Evolutionary conservation across 30 jellyfish, hydroid and myxozoan genomes (phyloP).

Genomic region (Hydractinia echinata): DNA sequence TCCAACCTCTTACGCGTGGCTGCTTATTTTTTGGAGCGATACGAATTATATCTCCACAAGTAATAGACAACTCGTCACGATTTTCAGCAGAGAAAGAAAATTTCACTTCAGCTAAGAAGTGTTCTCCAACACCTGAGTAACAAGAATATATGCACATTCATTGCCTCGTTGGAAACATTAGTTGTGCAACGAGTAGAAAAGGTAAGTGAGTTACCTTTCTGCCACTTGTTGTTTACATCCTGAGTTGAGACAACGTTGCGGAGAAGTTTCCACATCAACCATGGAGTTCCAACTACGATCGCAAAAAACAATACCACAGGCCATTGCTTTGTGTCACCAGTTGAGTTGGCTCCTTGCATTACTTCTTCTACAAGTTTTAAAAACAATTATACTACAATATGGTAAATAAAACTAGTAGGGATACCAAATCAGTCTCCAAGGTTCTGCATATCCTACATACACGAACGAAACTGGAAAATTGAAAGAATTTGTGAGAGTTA

Average conservation of each 20-base stretch:
- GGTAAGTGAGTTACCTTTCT: conserved; percentile 41
- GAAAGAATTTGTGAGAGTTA: too few species aligned
- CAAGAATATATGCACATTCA: not conserved
- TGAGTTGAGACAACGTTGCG: conserved; percentile 41
- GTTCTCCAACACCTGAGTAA: conserved; percentile 59
- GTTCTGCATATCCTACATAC: too few species aligned
- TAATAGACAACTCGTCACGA: conserved; percentile 59
- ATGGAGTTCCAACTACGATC: conserved; percentile 74
- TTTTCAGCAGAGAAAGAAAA: conserved; percentile 60
- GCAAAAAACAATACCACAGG: conserved; percentile 71
- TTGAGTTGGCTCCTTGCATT: not conserved
- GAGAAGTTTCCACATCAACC: conserved; percentile 78
- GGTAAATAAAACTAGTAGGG: too few species aligned
- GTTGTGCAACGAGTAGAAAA: not conserved
- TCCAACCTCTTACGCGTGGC: conserved; percentile 82
- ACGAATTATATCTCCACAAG: conserved; percentile 49
- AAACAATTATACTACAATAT: too few species aligned
- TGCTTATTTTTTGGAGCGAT: conserved; percentile 82
- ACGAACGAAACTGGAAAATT: too few species aligned
- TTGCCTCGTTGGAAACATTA: not conserved
- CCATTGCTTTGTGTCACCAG: conserved; percentile 49
- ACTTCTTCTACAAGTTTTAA: too few species aligned
- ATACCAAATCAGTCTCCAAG: too few species aligned
- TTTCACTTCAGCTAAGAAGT: conserved; percentile 55
- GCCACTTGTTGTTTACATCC: conserved; percentile 47